phyloP scores from a whole-genome alignment of 2,113 vertebrate genomes.

The Hemiscyllium ocellatum region DNA sequence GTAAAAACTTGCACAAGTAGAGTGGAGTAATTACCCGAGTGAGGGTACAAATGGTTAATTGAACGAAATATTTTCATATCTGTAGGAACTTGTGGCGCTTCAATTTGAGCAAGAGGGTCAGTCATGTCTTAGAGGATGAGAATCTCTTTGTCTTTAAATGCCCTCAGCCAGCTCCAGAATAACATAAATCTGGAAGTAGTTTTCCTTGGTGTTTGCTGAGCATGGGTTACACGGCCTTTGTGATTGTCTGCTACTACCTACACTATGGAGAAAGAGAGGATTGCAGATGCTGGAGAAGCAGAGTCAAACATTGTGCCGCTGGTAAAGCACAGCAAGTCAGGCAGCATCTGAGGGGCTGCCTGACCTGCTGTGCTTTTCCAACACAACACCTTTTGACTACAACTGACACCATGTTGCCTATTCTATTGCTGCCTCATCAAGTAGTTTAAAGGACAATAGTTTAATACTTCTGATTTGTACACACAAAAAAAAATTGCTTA shows the following conservation, averaged over 20 bases:
- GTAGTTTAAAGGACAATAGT: background rate
- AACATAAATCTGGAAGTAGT: background rate
- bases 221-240: background rate
- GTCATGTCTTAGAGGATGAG: background rate
- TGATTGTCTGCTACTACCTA: background rate
- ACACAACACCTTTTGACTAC: too few species aligned
- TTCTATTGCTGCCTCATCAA: background rate
- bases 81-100: background rate
- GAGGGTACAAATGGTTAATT: too few species aligned
- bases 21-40: background rate
- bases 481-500: background rate
- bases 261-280: too few species aligned
- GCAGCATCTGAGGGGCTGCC: too few species aligned
- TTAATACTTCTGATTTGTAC: background rate
- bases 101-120: background rate
- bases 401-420: background rate
- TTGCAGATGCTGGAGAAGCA: too few species aligned
- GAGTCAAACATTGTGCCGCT: too few species aligned
- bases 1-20: background rate
- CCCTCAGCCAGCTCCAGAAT: too few species aligned
- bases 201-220: background rate
- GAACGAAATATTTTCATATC: background rate
- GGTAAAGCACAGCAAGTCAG: too few species aligned
- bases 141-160: background rate
- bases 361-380: too few species aligned